These are phyloP conservation scores for Tiphia femorata DNA, from an alignment of 2,888 invertebrate genomes.

Conservation along the genomic window DNA sequence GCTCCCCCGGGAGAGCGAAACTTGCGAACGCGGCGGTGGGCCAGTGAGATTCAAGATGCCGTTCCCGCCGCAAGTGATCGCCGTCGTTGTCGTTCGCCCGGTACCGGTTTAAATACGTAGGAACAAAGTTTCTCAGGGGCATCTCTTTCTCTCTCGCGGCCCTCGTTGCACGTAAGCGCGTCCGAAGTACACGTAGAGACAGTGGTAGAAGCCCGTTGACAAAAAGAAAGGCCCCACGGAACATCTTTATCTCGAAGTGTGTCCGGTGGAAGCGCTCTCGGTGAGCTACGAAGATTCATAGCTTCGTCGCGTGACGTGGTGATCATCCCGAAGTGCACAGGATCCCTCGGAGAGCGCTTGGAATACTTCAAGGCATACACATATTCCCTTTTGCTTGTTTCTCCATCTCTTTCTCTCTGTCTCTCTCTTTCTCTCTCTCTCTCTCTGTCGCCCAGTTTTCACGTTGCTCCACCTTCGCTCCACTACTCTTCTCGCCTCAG, in stretches of 20 bases:
- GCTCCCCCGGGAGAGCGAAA: slow-evolving; percentile 20
- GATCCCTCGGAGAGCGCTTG: background rate
- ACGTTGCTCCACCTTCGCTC: no score
- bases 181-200: background rate
- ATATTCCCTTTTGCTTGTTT: background rate
- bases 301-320: background rate
- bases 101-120: slow-evolving; percentile 56
- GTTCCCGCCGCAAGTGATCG: slow-evolving; percentile 51
- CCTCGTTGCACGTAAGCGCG: background rate
- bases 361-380: background rate
- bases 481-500: no score
- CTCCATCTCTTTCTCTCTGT: background rate
- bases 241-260: no score
- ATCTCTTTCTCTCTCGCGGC: slow-evolving; percentile 19
- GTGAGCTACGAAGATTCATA: no score
- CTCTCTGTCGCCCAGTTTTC: background rate
- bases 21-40: slow-evolving; percentile 25
- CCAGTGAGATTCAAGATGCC: slow-evolving; percentile 59
- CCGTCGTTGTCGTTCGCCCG: slow-evolving; percentile 37
- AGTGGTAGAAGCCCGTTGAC: background rate
- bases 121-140: slow-evolving; percentile 34
- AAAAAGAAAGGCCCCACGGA: no score
- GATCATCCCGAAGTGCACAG: background rate
- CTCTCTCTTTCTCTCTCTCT: background rate
- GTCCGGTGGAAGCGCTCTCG: no score